Percentiles rank a stretch among this genome's conserved stretches.
These are phyloP conservation scores for Sinosuthora webbiana DNA, from an alignment of 2,113 vertebrate genomes.

Conservation along the genomic window DNA sequence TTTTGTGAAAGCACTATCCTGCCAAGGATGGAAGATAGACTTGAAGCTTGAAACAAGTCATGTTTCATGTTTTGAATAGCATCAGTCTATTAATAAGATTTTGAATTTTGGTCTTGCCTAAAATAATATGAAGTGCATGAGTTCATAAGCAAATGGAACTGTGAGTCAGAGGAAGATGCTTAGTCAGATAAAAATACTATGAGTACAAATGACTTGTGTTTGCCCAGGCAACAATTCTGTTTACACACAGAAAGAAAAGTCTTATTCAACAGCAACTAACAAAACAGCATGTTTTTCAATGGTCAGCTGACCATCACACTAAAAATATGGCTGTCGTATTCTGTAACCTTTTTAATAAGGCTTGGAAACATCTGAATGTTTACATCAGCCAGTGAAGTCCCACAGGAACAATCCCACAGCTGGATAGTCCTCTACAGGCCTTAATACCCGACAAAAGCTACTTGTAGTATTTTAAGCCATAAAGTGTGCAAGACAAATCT, in stretches of 20 bases:
- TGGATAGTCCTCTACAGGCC: neutral
- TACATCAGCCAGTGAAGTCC: neutral
- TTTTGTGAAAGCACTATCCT: neutral
- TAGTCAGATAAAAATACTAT: neutral
- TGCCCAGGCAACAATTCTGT: neutral
- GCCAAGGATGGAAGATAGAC: neutral
- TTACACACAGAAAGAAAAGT: neutral
- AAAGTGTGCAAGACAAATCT: neutral
- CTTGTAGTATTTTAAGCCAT: neutral
- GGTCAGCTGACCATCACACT: neutral
- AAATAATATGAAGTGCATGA: neutral
- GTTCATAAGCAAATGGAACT: neutral
- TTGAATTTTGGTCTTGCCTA: neutral
- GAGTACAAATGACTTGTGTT: neutral
- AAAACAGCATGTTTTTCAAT: neutral
- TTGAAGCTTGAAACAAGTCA: neutral
- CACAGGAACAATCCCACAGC: neutral
- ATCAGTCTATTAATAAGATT: neutral
- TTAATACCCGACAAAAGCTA: neutral
- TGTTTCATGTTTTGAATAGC: neutral
- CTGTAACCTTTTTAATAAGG: neutral
- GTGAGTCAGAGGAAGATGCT: neutral
- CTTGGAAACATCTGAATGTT: neutral
- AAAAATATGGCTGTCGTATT: neutral
- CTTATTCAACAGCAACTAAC: neutral